Base-by-base conservation (phyloP, 2,888 invertebrate genomes). In the Campopleginae sp. region DNA sequence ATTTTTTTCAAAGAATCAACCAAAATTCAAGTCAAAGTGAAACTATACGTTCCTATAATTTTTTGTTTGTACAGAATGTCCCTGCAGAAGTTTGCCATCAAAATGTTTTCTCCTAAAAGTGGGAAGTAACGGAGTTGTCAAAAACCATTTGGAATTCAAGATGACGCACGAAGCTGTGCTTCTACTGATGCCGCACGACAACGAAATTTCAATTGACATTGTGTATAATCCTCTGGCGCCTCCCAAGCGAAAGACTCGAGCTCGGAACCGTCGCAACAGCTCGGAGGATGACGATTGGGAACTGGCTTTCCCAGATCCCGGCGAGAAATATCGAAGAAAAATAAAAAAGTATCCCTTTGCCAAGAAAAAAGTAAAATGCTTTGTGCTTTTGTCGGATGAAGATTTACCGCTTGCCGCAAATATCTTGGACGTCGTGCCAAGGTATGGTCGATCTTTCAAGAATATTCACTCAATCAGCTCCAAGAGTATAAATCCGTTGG, bases 141-240 rank as follows among this genome's bases (percentile, higher is more conserved):
- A 89, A 1, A 84, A 92, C 66, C 77, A 88, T 17, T 65, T 33
- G 33, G 90, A 90, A 82, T 77, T 87, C 3, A 89, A 89, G 23
- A 66, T 72, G 17, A 12, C 54, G 38, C 72, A 82, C 4, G 77
- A 81, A 12, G 71, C 82, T 4, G 86, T 88, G 5, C 90, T 89
- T 42, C 76, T 89, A 44, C 90, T 91, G 83, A 82, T 93, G 10
- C 93, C 93, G 1, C 82, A 90, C 44, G 88, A 92, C 70, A 86
- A 90, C 4, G 82, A 87, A 14, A 88, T 92, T 10, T 84, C 82
- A 17, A 87, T 90, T 1, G 88, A 89, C 46, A 83, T 85, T 10
- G 80, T 88, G 78, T 66, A 80, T n/a, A 44, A 87, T 23, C 71
- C 75, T 48, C 2, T 70, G 76, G 19, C 33, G 4, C 2, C 6